A percentile compares a stretch with the other conserved stretches of the same genome.
Evolutionary conservation across 2,888 invertebrate genomes (phyloP).

Genomic region (Netelia melanura): DNA sequence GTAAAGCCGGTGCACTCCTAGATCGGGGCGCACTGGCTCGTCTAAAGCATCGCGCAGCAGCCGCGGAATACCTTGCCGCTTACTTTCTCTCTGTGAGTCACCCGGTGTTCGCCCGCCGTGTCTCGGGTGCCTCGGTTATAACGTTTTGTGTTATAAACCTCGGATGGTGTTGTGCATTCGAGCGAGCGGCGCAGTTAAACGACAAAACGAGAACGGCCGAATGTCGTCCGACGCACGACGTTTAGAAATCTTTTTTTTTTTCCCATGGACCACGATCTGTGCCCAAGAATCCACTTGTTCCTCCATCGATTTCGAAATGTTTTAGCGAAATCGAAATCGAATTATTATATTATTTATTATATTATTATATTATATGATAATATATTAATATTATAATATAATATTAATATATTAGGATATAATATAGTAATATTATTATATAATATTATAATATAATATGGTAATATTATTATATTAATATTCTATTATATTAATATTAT

Average conservation of each 20-base stretch:
- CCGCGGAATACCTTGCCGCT: conserved; percentile 74
- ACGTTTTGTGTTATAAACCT: conserved; percentile 22
- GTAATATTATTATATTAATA: no score
- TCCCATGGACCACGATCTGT: no score
- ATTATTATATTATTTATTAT: no score
- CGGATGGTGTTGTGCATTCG: conserved; percentile 35
- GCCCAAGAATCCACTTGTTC: no score
- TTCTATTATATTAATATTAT: no score
- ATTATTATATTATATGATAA: no score
- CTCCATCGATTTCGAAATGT: no score
- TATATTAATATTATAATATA: no score
- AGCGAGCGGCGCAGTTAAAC: conserved; percentile 31
- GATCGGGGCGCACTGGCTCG: conserved; percentile 71
- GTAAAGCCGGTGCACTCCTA: conserved; percentile 61
- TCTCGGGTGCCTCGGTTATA: conserved; percentile 50
- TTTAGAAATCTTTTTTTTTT: neutral
- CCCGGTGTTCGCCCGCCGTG: conserved; percentile 67
- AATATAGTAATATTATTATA: no score
- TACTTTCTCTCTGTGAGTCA: conserved; percentile 81
- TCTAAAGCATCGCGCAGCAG: conserved; percentile 74
- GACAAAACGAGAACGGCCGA: conserved; percentile 25
- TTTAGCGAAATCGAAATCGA: no score
- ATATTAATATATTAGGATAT: no score
- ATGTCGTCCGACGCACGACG: neutral
- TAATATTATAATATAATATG: no score